Percentiles rank a stretch among this genome's conserved stretches.
Conservation (phyloP, 1,140 invertebrate species). For the Drosophila malerkotliana region DNA sequence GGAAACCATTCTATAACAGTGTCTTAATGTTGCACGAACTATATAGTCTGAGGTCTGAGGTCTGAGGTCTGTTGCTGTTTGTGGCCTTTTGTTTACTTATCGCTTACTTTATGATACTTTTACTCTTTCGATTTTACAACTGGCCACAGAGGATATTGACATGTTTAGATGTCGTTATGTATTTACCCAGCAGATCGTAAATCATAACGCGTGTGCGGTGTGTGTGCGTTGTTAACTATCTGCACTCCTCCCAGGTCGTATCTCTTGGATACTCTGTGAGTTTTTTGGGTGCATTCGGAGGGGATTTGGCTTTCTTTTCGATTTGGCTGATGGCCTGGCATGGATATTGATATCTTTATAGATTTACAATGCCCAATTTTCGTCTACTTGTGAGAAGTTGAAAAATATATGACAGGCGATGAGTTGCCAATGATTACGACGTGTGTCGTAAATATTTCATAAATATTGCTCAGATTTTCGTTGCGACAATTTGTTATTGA, state of each 20-base stretch:
- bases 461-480: constrained; percentile 82
- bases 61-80: constrained; percentile 25
- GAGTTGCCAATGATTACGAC: constrained; percentile 80
- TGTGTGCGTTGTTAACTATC: constrained; percentile 36
- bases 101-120: constrained; percentile 74
- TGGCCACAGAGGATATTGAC: constrained; percentile 74
- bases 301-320: constrained; percentile 32
- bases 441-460: constrained; percentile 78
- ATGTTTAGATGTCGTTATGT: constrained; percentile 82
- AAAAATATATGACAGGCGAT: constrained; percentile 76
- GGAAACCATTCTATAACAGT: neutral
- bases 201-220: constrained; percentile 73
- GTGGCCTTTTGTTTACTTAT: constrained; percentile 67
- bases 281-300: constrained; percentile 4
- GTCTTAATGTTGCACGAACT: constrained; percentile 63
- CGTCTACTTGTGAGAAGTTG: constrained; percentile 80
- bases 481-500: constrained; percentile 81
- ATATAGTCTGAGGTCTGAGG: constrained; percentile 43
- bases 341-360: constrained; percentile 77
- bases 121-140: constrained; percentile 80
- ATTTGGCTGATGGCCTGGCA: constrained; percentile 28
- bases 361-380: constrained; percentile 80
- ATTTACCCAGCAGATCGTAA: constrained; percentile 75
- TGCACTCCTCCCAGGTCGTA: constrained; percentile 33
- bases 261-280: constrained; percentile 43